Conservation (phyloP, 2,888 invertebrate genomes). For the Drosophila kambysellisi region DNA sequence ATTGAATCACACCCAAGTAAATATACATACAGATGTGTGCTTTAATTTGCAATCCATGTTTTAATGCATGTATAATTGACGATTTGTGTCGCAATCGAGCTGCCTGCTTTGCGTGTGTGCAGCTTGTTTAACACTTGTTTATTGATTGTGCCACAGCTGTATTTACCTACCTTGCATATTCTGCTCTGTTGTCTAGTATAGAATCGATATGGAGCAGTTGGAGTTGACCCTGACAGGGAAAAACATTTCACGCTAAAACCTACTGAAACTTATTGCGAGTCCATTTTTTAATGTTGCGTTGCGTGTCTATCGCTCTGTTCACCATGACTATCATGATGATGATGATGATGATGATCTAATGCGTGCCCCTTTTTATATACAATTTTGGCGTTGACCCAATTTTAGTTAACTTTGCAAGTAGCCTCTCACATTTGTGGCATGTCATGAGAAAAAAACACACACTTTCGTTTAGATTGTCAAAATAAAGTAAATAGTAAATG, state of each 20-base stretch:
- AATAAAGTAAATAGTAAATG: slow-evolving; percentile 18
- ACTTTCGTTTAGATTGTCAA: slow-evolving; percentile 23
- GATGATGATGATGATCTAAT: slow-evolving; percentile 55
- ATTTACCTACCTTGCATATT: slow-evolving; percentile 37
- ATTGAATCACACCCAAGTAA: slow-evolving; percentile 12
- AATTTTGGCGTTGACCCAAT: slow-evolving; percentile 62
- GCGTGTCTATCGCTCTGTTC: slow-evolving; percentile 54
- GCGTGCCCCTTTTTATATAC: slow-evolving; percentile 45
- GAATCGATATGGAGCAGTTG: slow-evolving; percentile 62
- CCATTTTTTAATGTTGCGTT: slow-evolving; percentile 50
- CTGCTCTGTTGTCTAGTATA: slow-evolving; percentile 32
- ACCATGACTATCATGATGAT: slow-evolving; percentile 25
- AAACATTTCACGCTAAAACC: slow-evolving; percentile 17
- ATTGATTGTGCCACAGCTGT: slow-evolving; percentile 55
- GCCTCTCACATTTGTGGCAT: slow-evolving; percentile 31
- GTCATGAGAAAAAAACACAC: neutral
- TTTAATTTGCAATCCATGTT: slow-evolving; percentile 31
- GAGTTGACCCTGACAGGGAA: slow-evolving; percentile 61
- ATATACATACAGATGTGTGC: slow-evolving; percentile 21
- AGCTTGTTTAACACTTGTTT: slow-evolving; percentile 50
- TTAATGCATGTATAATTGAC: slow-evolving; percentile 44
- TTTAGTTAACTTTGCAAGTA: slow-evolving; percentile 39
- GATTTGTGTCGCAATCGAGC: slow-evolving; percentile 34
- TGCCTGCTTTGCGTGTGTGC: slow-evolving; percentile 28
- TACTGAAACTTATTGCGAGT: slow-evolving; percentile 30